A percentile compares a stretch with the other conserved stretches of the same genome.
These are phyloP conservation scores for Ochropleura plecta DNA, from an alignment of 2,888 invertebrate species.

Conservation along the genomic window DNA sequence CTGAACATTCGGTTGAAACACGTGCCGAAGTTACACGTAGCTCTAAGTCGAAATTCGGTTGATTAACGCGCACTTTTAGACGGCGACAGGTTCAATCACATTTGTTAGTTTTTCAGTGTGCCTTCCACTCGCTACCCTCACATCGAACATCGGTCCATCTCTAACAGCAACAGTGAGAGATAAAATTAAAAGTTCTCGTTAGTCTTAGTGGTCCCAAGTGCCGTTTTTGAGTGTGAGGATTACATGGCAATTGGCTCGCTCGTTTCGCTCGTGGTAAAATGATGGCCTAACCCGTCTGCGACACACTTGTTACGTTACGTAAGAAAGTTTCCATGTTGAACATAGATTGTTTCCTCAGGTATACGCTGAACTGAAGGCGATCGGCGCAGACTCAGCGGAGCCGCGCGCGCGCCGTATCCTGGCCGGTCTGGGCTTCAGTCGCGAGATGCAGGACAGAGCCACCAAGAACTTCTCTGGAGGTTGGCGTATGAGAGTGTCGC, in stretches of 20 bases:
- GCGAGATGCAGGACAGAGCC: slow-evolving; percentile 97
- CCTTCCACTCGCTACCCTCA: too few relatives aligned
- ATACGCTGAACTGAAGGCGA: slow-evolving; percentile 98
- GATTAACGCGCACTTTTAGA: too few relatives aligned
- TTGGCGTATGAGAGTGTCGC: slow-evolving; percentile 99
- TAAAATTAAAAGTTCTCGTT: not conserved
- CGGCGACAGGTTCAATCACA: too few relatives aligned
- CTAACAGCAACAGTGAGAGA: not conserved
- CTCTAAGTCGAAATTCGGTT: too few relatives aligned
- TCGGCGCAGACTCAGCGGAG: slow-evolving; percentile 99
- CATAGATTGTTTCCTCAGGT: slow-evolving; percentile 90
- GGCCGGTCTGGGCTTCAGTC: slow-evolving; percentile 98
- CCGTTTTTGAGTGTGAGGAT: not conserved
- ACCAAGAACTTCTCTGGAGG: slow-evolving; percentile 98
- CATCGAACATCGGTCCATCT: too few relatives aligned
- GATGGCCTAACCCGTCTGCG: not conserved
- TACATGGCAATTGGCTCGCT: not conserved
- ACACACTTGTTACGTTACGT: not conserved
- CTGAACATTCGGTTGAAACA: too few relatives aligned
- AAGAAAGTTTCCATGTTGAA: not conserved
- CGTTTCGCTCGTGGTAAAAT: too few relatives aligned
- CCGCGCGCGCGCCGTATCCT: slow-evolving; percentile 98
- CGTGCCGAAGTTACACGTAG: too few relatives aligned
- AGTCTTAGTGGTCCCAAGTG: not conserved
- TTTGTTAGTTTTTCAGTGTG: too few relatives aligned